Evolutionary conservation across 2,113 vertebrate genomes (phyloP).

Genomic region (Orcinus orca): DNA sequence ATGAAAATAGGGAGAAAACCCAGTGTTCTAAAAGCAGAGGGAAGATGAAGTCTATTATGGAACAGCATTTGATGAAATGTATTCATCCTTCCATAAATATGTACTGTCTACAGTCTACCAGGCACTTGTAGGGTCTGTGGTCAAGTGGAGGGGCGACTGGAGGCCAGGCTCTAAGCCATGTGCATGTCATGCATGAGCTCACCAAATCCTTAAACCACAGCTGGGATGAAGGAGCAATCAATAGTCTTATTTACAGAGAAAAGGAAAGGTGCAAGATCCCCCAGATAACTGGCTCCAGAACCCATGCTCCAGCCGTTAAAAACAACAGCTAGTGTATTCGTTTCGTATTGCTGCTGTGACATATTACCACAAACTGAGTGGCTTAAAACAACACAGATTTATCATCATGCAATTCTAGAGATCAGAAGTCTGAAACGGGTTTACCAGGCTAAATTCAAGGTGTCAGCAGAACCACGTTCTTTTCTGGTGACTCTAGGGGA

Average conservation of each 20-base stretch:
- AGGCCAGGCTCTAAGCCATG: background rate
- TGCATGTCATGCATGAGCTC: fast-evolving
- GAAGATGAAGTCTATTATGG: background rate
- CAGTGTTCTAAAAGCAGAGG: background rate
- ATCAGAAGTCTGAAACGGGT: background rate
- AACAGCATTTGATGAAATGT: background rate
- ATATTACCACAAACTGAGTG: background rate
- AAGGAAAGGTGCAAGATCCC: background rate
- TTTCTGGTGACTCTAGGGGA: background rate
- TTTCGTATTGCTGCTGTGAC: background rate
- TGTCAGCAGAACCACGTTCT: background rate
- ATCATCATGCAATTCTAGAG: background rate
- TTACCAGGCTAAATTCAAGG: background rate
- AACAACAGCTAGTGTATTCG: background rate
- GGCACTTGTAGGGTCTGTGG: background rate
- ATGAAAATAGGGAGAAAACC: background rate
- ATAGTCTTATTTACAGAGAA: background rate
- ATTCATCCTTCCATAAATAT: background rate
- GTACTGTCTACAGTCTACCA: background rate
- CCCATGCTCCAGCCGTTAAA: background rate
- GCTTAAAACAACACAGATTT: background rate
- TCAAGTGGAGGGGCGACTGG: background rate
- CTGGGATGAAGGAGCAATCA: background rate
- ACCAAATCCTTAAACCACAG: background rate
- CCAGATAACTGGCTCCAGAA: background rate